Evolutionary conservation across 1,140 invertebrate genomes (phyloP).

Genomic region (Magallana ariakensis): DNA sequence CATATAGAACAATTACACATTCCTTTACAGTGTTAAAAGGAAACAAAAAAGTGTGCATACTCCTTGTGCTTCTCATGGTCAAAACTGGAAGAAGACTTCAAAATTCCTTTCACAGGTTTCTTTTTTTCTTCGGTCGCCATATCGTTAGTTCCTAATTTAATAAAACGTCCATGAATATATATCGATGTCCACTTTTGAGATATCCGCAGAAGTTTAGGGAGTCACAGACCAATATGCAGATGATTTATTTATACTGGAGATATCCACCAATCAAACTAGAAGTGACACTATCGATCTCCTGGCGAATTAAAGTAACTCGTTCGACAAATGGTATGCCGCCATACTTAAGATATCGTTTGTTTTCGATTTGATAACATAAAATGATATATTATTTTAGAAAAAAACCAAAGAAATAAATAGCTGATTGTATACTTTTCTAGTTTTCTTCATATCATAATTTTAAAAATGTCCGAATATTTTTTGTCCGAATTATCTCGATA

Average conservation of each 20-base stretch:
- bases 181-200: neutral
- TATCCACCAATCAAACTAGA: slow-evolving; percentile 9
- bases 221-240: slow-evolving; percentile 23
- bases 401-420: no score
- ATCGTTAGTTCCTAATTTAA: slow-evolving; percentile 44
- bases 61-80: slow-evolving; percentile 78
- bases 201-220: slow-evolving; percentile 8
- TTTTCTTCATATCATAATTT: no score
- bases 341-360: neutral
- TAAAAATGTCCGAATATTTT: neutral
- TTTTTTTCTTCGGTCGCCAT: slow-evolving; percentile 84
- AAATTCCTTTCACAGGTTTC: slow-evolving; percentile 84
- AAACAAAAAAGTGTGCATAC: slow-evolving; percentile 1
- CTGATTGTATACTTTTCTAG: no score
- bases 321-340: neutral
- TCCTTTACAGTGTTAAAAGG: neutral
- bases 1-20: neutral
- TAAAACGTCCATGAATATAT: slow-evolving; percentile 4
- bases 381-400: no score
- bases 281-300: slow-evolving; percentile 5
- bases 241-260: slow-evolving; percentile 32
- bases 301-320: neutral
- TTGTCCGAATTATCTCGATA: neutral
- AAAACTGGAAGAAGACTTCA: slow-evolving; percentile 94
- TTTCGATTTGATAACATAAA: no score